Evolutionary conservation across 2,888 invertebrate species (phyloP).

Genomic region (Cheilosia variabilis): DNA sequence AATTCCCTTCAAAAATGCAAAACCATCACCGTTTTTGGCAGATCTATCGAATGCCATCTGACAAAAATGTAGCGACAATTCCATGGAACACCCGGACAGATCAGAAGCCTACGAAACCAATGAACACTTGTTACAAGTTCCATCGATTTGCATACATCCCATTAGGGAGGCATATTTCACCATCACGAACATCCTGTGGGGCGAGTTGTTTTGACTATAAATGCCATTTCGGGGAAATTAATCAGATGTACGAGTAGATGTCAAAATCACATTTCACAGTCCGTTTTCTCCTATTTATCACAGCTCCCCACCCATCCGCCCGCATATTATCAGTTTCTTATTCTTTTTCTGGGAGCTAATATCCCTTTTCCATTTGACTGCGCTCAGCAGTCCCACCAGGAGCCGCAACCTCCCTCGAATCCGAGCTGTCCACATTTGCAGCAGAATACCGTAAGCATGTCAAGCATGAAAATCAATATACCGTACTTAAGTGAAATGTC

Average conservation of each 20-base stretch:
- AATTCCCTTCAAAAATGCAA: too few species aligned
- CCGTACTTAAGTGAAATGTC: conserved; percentile 66
- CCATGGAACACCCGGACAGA: too few species aligned
- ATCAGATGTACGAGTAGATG: conserved; percentile 34
- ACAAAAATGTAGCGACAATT: too few species aligned
- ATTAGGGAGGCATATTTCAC: neutral
- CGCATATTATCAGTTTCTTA: neutral
- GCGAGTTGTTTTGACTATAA: conserved; percentile 17
- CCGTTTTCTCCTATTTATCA: conserved; percentile 55
- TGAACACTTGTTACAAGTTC: conserved; percentile 27
- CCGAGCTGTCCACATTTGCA: conserved; percentile 33
- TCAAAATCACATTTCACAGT: conserved; percentile 65
- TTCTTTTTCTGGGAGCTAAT: conserved; percentile 43
- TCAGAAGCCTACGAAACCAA: neutral
- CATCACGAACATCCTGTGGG: conserved; percentile 28
- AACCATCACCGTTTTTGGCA: too few species aligned
- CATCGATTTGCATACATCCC: conserved; percentile 40
- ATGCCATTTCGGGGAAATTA: conserved; percentile 35
- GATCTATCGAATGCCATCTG: too few species aligned
- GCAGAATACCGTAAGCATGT: conserved; percentile 36
- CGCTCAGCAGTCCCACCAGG: conserved; percentile 20
- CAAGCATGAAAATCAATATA: conserved; percentile 73
- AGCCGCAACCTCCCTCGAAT: neutral
- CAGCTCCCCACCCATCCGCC: neutral
- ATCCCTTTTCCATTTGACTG: conserved; percentile 73